Evolutionary conservation across 2,113 vertebrate species (phyloP), one percentile per base, ranked within the genome.

Genomic region (Planiliza haematocheilus): DNA sequence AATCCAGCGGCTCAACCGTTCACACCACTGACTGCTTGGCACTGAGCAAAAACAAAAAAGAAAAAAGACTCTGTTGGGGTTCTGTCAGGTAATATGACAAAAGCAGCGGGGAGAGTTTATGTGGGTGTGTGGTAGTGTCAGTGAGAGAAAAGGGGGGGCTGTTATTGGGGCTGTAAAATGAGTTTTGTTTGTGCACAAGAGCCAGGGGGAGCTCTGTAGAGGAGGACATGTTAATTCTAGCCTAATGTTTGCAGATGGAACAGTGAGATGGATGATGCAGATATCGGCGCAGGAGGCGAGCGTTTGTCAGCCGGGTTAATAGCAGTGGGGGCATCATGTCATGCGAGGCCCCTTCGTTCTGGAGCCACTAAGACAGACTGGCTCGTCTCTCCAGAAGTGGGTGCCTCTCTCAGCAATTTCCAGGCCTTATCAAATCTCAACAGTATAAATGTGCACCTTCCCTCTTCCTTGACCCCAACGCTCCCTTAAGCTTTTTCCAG

Each of bases 31-130:
- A 67, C 74, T 86, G 76, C 83, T 68, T 86, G 87, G 87, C 87
- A 85, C 53, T 8, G 52, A 70, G 72, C 50, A 63, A 66, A 82
- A n/a, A n/a, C n/a, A n/a, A n/a, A n/a, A n/a, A n/a, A n/a, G n/a
- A n/a, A n/a, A n/a, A n/a, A 56, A 73, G 24, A 86, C 74, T 74
- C 64, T 61, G 77, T 86, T 85, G 79, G 79, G 74, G 70, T 84
- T 86, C 77, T 84, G 82, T 87, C 82, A 83, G 89, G 77, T 89
- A 84, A 87, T 74, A 63, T 85, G 86, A 90, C 84, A 87, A 85
- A 87, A 76, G 12, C 81, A 73, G 70, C 69, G n/a, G 86, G 78
- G 62, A 75, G 63, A 56, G 55, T 77, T 78, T 68, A 34, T 39
- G 50, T 62, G 53, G 41, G 11, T 56, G 58, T 39, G 49, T n/a